These are phyloP conservation scores for Halictus ligatus DNA, from an alignment of 2,888 invertebrate genomes.

Conservation along the genomic window DNA sequence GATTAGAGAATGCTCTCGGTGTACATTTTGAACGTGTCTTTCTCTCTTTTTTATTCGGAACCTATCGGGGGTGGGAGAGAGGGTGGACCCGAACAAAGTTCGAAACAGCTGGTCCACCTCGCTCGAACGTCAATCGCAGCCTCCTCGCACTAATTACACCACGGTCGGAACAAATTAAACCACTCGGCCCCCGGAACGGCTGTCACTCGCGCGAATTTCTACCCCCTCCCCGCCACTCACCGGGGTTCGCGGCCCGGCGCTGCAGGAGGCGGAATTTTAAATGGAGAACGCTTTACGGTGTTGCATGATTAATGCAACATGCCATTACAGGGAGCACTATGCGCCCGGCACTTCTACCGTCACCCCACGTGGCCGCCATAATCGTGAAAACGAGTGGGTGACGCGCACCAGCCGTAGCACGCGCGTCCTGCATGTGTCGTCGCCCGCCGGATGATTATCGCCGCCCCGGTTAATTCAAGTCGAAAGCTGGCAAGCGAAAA, in stretches of 20 bases:
- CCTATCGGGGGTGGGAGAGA: neutral
- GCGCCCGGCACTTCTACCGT: conserved; percentile 13
- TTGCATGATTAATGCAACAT: conserved; percentile 57
- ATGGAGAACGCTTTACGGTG: conserved; percentile 52
- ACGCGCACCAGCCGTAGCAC: conserved; percentile 13
- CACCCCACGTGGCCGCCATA: conserved; percentile 5
- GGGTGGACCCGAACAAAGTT: neutral
- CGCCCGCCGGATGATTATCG: conserved; percentile 44
- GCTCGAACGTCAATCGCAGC: conserved; percentile 1
- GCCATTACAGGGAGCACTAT: conserved; percentile 43
- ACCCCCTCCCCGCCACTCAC: neutral
- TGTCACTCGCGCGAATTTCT: conserved; percentile 37
- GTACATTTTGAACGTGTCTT: neutral
- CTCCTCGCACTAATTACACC: conserved; percentile 8
- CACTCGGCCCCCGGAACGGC: neutral
- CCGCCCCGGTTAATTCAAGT: conserved; percentile 35
- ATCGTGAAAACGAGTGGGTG: conserved; percentile 42
- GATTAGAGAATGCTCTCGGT: neutral
- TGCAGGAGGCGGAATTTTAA: conserved; percentile 46
- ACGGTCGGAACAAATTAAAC: conserved; percentile 22
- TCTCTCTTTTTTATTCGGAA: neutral
- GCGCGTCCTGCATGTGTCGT: conserved; percentile 16
- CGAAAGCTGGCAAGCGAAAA: conserved; percentile 44
- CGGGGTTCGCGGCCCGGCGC: neutral
- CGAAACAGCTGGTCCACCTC: conserved; percentile 10